These are phyloP conservation scores for Acanthacorydalis orientalis DNA, from an alignment of 2,888 invertebrate species.

Conservation along the genomic window DNA sequence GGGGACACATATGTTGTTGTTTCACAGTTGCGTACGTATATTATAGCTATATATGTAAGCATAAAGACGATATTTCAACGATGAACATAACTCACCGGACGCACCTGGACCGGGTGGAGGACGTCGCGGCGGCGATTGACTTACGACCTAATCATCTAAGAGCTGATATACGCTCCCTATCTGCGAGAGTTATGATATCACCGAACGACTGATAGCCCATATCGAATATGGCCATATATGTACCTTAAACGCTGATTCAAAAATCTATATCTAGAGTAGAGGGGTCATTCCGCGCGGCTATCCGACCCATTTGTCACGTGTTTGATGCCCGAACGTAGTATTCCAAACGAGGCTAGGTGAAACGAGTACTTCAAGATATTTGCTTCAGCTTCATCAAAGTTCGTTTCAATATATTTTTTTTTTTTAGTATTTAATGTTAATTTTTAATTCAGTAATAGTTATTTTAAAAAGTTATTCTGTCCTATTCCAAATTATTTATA, in stretches of 20 bases:
- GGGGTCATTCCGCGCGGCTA: neutral
- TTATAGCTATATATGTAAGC: too few relatives aligned
- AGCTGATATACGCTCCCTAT: constrained; percentile 24
- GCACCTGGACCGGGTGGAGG: neutral
- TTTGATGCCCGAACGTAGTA: neutral
- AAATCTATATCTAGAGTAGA: constrained; percentile 20
- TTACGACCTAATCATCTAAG: constrained; percentile 29
- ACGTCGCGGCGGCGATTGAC: constrained; percentile 17
- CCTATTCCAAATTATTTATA: too few relatives aligned
- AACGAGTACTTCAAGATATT: too few relatives aligned
- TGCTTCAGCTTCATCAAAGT: too few relatives aligned
- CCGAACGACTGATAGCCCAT: constrained; percentile 19
- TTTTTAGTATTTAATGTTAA: too few relatives aligned
- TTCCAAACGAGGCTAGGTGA: too few relatives aligned
- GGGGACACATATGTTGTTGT: too few relatives aligned
- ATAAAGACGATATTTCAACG: too few relatives aligned
- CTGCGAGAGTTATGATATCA: constrained; percentile 27
- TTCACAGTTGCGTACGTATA: too few relatives aligned
- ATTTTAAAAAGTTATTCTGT: too few relatives aligned
- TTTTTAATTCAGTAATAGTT: too few relatives aligned
- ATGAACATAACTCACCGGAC: neutral
- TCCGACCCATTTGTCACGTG: neutral
- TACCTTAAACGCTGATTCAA: constrained; percentile 25
- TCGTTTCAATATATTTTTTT: too few relatives aligned
- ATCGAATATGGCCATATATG: constrained; percentile 9